A percentile compares a stretch with the other conserved stretches of the same genome.
Conservation (phyloP, 2,797 vertebrate genomes). For the Clamator glandarius region DNA sequence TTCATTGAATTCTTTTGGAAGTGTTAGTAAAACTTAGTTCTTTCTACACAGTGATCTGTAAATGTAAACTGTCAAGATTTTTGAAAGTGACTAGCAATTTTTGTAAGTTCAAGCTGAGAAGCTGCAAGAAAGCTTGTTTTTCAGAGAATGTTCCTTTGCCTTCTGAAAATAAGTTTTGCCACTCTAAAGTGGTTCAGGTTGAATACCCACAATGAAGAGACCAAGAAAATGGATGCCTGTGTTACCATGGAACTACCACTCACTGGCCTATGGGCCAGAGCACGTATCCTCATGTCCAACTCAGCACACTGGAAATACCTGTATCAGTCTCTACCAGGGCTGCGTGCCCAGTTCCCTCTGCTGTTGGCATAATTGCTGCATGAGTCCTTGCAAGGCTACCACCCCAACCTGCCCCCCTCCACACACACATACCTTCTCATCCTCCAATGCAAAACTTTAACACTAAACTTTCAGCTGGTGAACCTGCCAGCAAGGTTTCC, state of each 20-base stretch:
- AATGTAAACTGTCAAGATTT: background rate
- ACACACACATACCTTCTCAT: background rate
- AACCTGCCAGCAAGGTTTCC: constrained; percentile 59
- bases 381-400: background rate
- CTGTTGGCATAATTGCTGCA: background rate
- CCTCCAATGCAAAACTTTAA: constrained; percentile 1
- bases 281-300: accelerated
- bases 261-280: background rate
- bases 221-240: background rate
- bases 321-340: background rate
- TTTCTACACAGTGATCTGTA: background rate
- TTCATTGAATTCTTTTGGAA: constrained; percentile 26
- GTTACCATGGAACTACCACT: background rate
- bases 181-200: background rate
- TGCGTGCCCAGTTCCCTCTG: accelerated
- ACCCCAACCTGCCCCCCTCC: background rate
- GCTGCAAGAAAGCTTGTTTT: background rate
- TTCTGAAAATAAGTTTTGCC: background rate
- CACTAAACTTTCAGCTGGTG: background rate
- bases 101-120: background rate
- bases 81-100: background rate
- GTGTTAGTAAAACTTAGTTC: constrained; percentile 23
- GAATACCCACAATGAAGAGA: background rate
- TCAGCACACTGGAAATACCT: accelerated
- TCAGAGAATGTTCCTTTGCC: background rate